Conservation (phyloP, 1,140 invertebrate genomes). For the Lordiphosa stackelbergi region DNA sequence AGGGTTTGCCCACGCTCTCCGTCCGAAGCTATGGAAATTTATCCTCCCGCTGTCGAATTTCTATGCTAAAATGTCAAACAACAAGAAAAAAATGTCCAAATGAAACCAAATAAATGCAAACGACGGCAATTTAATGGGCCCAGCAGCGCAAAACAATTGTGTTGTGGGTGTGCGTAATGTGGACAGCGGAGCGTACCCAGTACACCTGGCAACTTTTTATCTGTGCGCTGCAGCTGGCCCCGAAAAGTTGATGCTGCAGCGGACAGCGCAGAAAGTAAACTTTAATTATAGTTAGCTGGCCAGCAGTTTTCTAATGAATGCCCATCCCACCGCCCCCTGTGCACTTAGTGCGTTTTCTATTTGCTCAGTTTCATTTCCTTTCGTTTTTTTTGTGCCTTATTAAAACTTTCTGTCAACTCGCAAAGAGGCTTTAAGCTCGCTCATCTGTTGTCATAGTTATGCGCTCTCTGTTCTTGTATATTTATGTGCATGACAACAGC, state of each 20-base stretch:
- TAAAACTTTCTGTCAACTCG: constrained; percentile 74
- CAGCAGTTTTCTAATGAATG: constrained; percentile 65
- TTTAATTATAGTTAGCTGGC: constrained; percentile 71
- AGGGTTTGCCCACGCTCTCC: constrained; percentile 55
- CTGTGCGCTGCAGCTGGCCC: constrained; percentile 43
- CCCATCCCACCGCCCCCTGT: constrained; percentile 6
- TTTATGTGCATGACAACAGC: constrained; percentile 60
- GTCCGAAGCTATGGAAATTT: constrained; percentile 64
- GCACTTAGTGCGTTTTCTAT: constrained; percentile 24
- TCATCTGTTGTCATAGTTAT: constrained; percentile 58
- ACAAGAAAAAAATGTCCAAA: constrained; percentile 28
- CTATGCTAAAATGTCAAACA: constrained; percentile 69
- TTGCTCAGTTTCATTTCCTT: constrained; percentile 21
- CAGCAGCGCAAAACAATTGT: constrained; percentile 55
- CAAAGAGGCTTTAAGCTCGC: constrained; percentile 52
- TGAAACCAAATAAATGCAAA: constrained; percentile 72
- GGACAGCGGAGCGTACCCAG: constrained; percentile 14
- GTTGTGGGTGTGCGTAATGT: constrained; percentile 52
- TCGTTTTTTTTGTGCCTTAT: constrained; percentile 53
- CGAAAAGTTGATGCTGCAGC: constrained; percentile 56
- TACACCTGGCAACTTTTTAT: constrained; percentile 63
- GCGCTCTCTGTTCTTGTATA: constrained; percentile 7
- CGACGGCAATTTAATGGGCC: constrained; percentile 71
- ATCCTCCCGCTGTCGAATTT: constrained; percentile 62
- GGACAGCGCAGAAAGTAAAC: constrained; percentile 70